Evolutionary conservation across 2,113 vertebrate species (phyloP), one percentile per base, ranked within the genome.

Genomic region (Athene noctua): DNA sequence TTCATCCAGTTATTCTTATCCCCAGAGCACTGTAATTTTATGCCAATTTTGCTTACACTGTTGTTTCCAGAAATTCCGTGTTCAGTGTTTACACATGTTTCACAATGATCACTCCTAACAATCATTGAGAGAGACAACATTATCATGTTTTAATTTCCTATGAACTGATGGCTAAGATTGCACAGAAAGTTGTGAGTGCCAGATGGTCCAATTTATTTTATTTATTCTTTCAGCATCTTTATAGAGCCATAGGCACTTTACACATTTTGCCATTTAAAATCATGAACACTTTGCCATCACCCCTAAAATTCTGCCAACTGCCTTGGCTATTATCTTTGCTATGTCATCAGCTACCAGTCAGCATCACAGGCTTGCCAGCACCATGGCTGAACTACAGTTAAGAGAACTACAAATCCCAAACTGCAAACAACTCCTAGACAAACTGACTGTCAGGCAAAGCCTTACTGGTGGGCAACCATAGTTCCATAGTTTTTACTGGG

Each of bases 181-280:
- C 22, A 46, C 0, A 67, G 78, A 58, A 94, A 86, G 68, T 90
- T 75, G 26, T 83, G 79, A 92, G 52, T 92, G 81, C 75, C 96
- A 96, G 91, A 94, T 88, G 91, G 88, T 65, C 63, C 62, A 29
- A 71, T 92, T 80, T 70, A 63, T 94, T 91, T 91, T 86, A 87
- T 92, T 92, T 88, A 90, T 95, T 93, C 71, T 77, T 94, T 55
- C 79, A 82, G 52, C 47, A 44, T 85, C 79, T 67, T 89, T 86
- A 38, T 34, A 75, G 49, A 88, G n/a, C 38, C 67, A 88, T 2
- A 72, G 51, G 54, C 90, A 44, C 62, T 77, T 82, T 5, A 75
- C 57, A 93, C 38, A 13, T 74, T 95, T 95, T 86, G 47, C 36
- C 59, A 51, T 86, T 94, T 80, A 38, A 81, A 89, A 89, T 54